Base-by-base conservation (phyloP, 2,888 invertebrate species). In the Limnephilus lunatus region DNA sequence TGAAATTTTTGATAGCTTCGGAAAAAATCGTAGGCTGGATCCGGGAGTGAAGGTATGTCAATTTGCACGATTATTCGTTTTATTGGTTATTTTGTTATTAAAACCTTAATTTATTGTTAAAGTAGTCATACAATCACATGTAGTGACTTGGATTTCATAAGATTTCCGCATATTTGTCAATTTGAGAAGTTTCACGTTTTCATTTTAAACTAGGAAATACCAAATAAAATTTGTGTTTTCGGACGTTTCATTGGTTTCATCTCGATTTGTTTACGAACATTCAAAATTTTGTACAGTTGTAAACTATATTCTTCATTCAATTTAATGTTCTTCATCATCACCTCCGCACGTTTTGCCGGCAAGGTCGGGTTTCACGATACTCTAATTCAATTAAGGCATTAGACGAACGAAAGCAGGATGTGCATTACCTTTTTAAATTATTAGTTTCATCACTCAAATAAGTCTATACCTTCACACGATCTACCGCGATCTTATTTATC, bases 1-100 rank as follows among this genome's bases (percentile, higher is more conserved):
- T 95, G 95, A 95, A 94, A 94, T 93, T 94, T 93, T 92, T 91
- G 92, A 92, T 31, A 91, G 92, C 89, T 93, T 92, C 82, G 86
- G 90, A 93, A 92, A 92, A 91, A 82, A 85, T 86, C 91, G 82
- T 85, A 88, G 90, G 91, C 93, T 39, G 90, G 53, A 80, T 82
- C 81, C 80, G 68, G 89, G 90, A 53, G 91, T 39, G 32, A 89
- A 93, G 93, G 93, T 93, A 93, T 91, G 93, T 81, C 90, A 85
- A 91, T 90, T 88, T 91, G 31, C 85, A 31, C 68, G 31, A 89
- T 80, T 89, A 89, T 89, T 91, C 48, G 30, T 80, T 86, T 44
- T 86, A 25, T 80, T 81, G 31, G 15, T 68, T 68, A 68, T 68
- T 68, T 82, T 87, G 31, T 44, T 31, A n/a, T n/a, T 39, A 82